phyloP scores from a whole-genome alignment of 1,140 invertebrate genomes.

The Prorops nasuta region DNA sequence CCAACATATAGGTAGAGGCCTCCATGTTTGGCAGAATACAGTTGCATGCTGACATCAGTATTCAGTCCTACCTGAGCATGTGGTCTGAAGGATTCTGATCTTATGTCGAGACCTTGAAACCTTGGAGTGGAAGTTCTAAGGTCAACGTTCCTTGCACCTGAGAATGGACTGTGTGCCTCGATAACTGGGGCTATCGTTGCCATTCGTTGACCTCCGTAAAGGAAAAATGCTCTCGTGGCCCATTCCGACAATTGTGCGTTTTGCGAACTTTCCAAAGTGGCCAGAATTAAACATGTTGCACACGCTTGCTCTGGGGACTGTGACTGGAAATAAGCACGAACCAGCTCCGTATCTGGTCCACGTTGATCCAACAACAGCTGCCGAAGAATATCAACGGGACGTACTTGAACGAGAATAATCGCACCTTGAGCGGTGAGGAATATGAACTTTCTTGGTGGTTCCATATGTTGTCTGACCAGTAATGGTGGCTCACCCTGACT shows the following conservation, averaged over 20 bases:
- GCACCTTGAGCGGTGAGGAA: slow-evolving; percentile 84
- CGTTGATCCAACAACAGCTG: slow-evolving; percentile 78
- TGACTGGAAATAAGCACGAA: slow-evolving; percentile 82
- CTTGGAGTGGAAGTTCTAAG: slow-evolving; percentile 49
- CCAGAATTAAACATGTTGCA: slow-evolving; percentile 82
- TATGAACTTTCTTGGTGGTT: slow-evolving; percentile 74
- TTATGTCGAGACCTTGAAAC: slow-evolving; percentile 30
- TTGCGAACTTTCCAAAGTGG: slow-evolving; percentile 69
- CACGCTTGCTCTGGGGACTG: slow-evolving; percentile 85
- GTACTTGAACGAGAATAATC: slow-evolving; percentile 78
- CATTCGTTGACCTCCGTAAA: slow-evolving; percentile 78
- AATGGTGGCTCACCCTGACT: slow-evolving; percentile 61
- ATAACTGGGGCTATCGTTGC: slow-evolving; percentile 18
- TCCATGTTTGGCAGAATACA: slow-evolving; percentile 87
- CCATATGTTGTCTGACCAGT: slow-evolving; percentile 74
- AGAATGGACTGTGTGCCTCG: slow-evolving; percentile 23
- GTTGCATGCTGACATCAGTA: slow-evolving; percentile 54
- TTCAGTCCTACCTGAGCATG: slow-evolving; percentile 32
- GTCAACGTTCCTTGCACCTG: too few relatives aligned
- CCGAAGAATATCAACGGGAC: slow-evolving; percentile 82
- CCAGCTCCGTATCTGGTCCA: slow-evolving; percentile 80
- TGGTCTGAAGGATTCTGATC: slow-evolving; percentile 27
- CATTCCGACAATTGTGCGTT: slow-evolving; percentile 77
- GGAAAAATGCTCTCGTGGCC: slow-evolving; percentile 88
- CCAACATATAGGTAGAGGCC: slow-evolving; percentile 89